Evolutionary conservation across 1,140 invertebrate genomes (phyloP), one percentile per base, ranked within the genome.

Genomic region (Euglossa dilemma): DNA sequence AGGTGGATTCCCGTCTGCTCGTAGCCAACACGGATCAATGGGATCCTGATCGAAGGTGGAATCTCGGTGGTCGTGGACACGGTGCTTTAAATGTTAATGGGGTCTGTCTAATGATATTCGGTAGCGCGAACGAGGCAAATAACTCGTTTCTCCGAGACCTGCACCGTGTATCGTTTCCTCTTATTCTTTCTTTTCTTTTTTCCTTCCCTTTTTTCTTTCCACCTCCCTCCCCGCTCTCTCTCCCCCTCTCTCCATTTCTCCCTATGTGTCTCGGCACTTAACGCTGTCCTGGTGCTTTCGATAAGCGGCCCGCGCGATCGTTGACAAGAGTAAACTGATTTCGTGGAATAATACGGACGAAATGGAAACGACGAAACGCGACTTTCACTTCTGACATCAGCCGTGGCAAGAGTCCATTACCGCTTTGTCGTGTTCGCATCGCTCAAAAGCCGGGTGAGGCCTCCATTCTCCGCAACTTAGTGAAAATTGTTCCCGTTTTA

Each of bases 41-140:
- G 75, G 67, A 88, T 88, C 64, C 80, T 75, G 67, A 80, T 74
- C 75, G 61, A 67, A 59, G 54, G 59, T 50, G 75, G 76, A 84
- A 75, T 79, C 70, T 77, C 73, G 66, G 50, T 80, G 80, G 72
- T 69, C 59, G 63, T 70, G 74, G 80, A 86, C 86, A 87, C 43
- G 72, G 28, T 86, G 72, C 77, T 90, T 90, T 80, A 89, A 90
- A 90, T 88, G 83, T 88, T 85, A 83, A 90, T 89, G 78, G 74
- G 77, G 12, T n/a, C 56, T 64, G 73, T 76, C 83, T 87, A 87
- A 89, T 90, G 85, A 83, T 85, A 89, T 91, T 90, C 90, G 84
- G 89, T 91, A 89, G 87, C 89, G 81, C 78, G 71, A 80, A 81
- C 79, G 63, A 81, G 54, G 23, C 59, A 45, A 73, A 77, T 75